Evolutionary conservation across 1,140 invertebrate genomes (phyloP).

Genomic region (Drosophila nikananu): DNA sequence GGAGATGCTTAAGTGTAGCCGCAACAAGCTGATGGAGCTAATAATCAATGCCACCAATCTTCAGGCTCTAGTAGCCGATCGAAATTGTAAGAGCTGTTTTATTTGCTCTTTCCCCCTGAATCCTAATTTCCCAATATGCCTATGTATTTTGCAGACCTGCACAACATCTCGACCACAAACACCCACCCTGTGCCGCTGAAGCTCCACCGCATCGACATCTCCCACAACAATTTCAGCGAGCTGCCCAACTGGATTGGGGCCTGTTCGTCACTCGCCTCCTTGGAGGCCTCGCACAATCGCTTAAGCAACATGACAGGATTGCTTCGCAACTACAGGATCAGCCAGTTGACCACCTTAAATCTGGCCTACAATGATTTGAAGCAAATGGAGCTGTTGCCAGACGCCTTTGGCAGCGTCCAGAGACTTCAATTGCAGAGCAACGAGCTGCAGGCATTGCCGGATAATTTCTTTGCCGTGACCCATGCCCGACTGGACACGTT

Average conservation of each 20-base stretch:
- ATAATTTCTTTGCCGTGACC: slow-evolving; percentile 90
- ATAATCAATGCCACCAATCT: slow-evolving; percentile 89
- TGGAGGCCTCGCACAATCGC: slow-evolving; percentile 92
- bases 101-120: background rate
- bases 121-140: background rate
- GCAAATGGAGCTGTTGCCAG: slow-evolving; percentile 89
- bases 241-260: slow-evolving; percentile 92
- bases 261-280: slow-evolving; percentile 89
- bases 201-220: slow-evolving; percentile 91
- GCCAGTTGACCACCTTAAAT: slow-evolving; percentile 89
- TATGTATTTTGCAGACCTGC: slow-evolving; percentile 75
- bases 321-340: slow-evolving; percentile 90
- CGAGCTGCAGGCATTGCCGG: slow-evolving; percentile 89
- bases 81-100: slow-evolving; percentile 88
- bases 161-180: slow-evolving; percentile 63
- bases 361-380: slow-evolving; percentile 91
- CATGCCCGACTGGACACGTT: slow-evolving; percentile 90
- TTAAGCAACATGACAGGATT: slow-evolving; percentile 90
- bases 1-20: slow-evolving; percentile 90
- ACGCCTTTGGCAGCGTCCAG: slow-evolving; percentile 88
- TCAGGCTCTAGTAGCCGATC: slow-evolving; percentile 90
- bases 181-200: slow-evolving; percentile 86
- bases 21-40: slow-evolving; percentile 89
- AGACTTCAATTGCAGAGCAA: slow-evolving; percentile 92
- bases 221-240: slow-evolving; percentile 90